Evolutionary conservation across 2,113 vertebrate species (phyloP).

Genomic region (Motacilla tschutschensis): DNA sequence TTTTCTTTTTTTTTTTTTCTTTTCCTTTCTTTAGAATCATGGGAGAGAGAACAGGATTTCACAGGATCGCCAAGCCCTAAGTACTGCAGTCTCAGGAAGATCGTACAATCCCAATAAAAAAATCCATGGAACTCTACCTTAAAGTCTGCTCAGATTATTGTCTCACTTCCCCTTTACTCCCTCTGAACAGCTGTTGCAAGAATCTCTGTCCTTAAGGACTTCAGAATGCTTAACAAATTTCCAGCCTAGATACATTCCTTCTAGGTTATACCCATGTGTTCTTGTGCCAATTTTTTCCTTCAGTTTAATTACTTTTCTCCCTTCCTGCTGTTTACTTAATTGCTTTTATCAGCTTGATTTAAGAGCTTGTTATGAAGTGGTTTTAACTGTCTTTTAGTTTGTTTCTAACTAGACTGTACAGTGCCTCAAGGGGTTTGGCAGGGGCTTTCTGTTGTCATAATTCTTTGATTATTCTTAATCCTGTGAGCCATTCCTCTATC

Average conservation of each 20-base stretch:
- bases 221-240: background rate
- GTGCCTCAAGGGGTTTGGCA: slow-evolving; percentile 8
- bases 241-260: background rate
- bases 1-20: too few species aligned
- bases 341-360: slow-evolving; percentile 52
- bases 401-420: slow-evolving; percentile 16
- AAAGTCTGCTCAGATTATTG: background rate
- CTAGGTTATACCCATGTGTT: background rate
- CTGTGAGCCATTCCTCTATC: background rate
- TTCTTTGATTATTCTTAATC: slow-evolving; percentile 10
- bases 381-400: slow-evolving; percentile 22
- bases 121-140: background rate
- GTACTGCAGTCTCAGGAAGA: background rate
- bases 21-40: background rate
- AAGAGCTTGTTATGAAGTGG: slow-evolving; percentile 21
- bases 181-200: background rate
- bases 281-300: slow-evolving; percentile 8
- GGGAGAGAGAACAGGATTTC: background rate
- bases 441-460: slow-evolving; percentile 6
- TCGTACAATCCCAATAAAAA: background rate
- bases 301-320: slow-evolving; percentile 4
- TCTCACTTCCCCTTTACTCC: background rate
- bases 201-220: background rate
- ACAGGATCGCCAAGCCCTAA: background rate
- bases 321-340: slow-evolving; percentile 25